Percentiles rank a stretch among this genome's conserved stretches.
Conservation (phyloP, 1,140 invertebrate species). For the Gryllus bimaculatus region DNA sequence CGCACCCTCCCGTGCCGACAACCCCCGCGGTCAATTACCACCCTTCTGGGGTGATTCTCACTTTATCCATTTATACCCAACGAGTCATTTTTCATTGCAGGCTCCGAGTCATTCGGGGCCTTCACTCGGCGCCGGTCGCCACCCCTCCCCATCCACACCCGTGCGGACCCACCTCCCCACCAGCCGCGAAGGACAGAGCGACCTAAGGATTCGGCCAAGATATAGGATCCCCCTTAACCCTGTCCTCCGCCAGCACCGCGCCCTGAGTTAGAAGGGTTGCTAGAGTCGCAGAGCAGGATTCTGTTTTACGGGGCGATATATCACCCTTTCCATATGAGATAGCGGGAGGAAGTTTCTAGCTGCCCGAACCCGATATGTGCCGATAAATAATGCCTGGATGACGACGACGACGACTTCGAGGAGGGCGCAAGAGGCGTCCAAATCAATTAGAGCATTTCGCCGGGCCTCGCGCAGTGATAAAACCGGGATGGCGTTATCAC, state of each 20-base stretch:
- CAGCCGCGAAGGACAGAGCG: neutral
- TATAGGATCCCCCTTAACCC: neutral
- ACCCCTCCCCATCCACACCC: neutral
- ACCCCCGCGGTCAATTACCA: neutral
- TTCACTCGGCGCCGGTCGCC: neutral
- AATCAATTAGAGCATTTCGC: neutral
- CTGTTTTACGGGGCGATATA: neutral
- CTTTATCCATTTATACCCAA: neutral
- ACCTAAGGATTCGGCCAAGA: conserved; percentile 3
- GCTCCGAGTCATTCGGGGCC: neutral
- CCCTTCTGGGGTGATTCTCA: neutral
- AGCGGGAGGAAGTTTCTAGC: neutral
- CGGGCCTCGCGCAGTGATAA: neutral
- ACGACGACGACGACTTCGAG: neutral
- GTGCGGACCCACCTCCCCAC: too few species aligned
- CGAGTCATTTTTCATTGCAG: neutral
- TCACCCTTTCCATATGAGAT: neutral
- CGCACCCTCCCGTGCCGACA: neutral
- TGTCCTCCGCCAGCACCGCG: neutral
- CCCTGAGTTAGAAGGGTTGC: neutral
- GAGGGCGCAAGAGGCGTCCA: neutral
- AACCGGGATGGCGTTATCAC: neutral
- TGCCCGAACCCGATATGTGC: neutral
- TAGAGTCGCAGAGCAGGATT: neutral
- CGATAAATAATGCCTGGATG: neutral